phyloP scores from a whole-genome alignment of 2,888 invertebrate species.

The Andrena minutula region DNA sequence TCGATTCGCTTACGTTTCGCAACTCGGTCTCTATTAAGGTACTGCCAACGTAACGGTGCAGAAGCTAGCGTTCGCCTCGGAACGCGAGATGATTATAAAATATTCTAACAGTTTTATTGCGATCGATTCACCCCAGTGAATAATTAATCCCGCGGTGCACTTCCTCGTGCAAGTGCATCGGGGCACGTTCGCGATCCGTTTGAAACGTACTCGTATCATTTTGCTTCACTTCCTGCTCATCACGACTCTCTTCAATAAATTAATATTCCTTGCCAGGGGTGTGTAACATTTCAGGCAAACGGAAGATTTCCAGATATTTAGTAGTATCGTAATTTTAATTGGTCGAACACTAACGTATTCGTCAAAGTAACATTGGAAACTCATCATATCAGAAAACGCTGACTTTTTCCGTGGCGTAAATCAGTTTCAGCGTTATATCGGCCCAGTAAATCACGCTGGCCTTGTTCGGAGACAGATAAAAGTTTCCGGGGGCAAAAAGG shows the following conservation, averaged over 20 bases:
- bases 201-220: slow-evolving; percentile 35
- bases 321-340: background rate
- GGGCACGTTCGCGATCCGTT: slow-evolving; percentile 44
- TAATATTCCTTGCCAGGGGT: background rate
- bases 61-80: slow-evolving; percentile 4
- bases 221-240: slow-evolving; percentile 31
- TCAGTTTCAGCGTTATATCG: slow-evolving; percentile 19
- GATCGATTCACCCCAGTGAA: slow-evolving; percentile 40
- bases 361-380: background rate
- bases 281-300: background rate
- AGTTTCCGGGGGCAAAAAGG: slow-evolving; percentile 10
- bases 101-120: slow-evolving; percentile 53
- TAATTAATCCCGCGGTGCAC: slow-evolving; percentile 57
- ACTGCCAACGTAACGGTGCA: slow-evolving; percentile 29
- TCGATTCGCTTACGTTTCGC: slow-evolving; percentile 7
- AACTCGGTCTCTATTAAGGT: slow-evolving; percentile 23
- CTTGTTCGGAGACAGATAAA: slow-evolving; percentile 28
- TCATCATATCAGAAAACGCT: slow-evolving; percentile 12
- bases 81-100: slow-evolving; percentile 55
- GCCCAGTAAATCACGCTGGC: slow-evolving; percentile 21
- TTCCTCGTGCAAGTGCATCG: slow-evolving; percentile 50
- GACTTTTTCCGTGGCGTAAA: slow-evolving; percentile 19
- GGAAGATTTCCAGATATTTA: background rate
- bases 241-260: background rate
- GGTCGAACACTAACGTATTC: background rate